These are phyloP conservation scores for Heliconius hortense DNA, from an alignment of 2,888 invertebrate species.

Conservation along the genomic window DNA sequence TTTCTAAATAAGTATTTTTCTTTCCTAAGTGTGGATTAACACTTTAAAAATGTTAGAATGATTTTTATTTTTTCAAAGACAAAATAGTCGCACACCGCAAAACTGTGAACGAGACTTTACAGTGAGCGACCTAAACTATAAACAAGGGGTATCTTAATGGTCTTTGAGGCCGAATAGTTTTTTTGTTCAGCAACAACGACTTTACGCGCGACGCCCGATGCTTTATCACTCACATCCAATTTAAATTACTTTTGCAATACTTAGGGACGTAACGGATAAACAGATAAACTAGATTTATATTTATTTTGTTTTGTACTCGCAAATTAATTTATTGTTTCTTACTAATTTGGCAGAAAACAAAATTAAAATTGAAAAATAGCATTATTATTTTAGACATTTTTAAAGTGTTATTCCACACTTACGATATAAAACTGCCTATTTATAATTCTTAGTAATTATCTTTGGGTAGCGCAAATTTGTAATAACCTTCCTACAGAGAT, in stretches of 20 bases:
- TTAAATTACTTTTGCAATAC: slow-evolving; percentile 23
- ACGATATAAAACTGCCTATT: too few relatives aligned
- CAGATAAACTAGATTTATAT: slow-evolving; percentile 20
- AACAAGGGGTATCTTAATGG: slow-evolving; percentile 38
- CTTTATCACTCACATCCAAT: slow-evolving; percentile 24
- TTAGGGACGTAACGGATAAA: not conserved
- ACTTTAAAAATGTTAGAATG: not conserved
- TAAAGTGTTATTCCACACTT: too few relatives aligned
- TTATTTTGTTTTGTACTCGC: slow-evolving; percentile 2
- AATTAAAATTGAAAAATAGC: not conserved
- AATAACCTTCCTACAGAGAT: too few relatives aligned
- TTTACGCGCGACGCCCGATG: slow-evolving; percentile 17
- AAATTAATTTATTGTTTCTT: not conserved
- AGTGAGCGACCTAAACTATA: slow-evolving; percentile 30
- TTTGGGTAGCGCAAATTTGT: too few relatives aligned
- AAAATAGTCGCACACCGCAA: not conserved
- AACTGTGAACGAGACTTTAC: slow-evolving; percentile 7
- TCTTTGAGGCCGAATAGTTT: slow-evolving; percentile 29
- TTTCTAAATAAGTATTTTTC: too few relatives aligned
- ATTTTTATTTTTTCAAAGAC: not conserved
- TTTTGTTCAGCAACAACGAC: slow-evolving; percentile 22
- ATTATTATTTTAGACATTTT: too few relatives aligned
- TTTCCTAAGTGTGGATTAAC: too few relatives aligned
- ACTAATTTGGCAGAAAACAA: not conserved
- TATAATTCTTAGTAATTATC: too few relatives aligned